Conservation (phyloP, 2,888 invertebrate genomes). For the Blera fallax region DNA sequence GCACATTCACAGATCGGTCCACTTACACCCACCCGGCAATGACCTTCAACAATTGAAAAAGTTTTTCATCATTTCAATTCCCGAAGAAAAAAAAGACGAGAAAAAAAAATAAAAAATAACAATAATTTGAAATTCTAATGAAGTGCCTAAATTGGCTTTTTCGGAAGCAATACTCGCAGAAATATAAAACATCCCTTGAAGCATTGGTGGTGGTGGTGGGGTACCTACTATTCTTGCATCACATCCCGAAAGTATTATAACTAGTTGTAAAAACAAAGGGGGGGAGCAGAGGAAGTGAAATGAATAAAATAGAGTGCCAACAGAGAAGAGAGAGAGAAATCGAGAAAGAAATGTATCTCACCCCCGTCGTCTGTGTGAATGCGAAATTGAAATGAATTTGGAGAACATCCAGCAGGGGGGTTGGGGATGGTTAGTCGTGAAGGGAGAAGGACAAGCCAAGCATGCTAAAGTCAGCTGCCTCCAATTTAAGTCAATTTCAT, state of each 20-base stretch:
- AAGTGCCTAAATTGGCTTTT: slow-evolving; percentile 64
- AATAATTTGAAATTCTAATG: slow-evolving; percentile 70
- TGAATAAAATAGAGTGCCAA: slow-evolving; percentile 70
- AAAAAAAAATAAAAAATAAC: slow-evolving; percentile 17
- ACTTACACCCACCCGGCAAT: slow-evolving; percentile 6
- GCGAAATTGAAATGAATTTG: slow-evolving; percentile 69
- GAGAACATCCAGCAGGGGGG: slow-evolving; percentile 29
- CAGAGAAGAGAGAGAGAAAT: background rate
- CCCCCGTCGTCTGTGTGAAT: background rate
- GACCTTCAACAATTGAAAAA: slow-evolving; percentile 53
- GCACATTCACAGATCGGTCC: slow-evolving; percentile 7
- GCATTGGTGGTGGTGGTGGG: background rate
- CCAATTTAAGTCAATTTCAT: slow-evolving; percentile 69
- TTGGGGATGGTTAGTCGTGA: background rate
- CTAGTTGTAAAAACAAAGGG: slow-evolving; percentile 18
- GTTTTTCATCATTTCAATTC: slow-evolving; percentile 42
- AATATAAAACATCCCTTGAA: slow-evolving; percentile 31
- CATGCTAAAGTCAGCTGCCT: slow-evolving; percentile 67
- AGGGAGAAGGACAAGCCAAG: background rate
- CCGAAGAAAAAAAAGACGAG: background rate
- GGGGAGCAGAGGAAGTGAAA: slow-evolving; percentile 23
- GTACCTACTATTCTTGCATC: slow-evolving; percentile 4
- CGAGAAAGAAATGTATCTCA: background rate
- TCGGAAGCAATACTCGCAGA: background rate
- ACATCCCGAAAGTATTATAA: slow-evolving; percentile 1